Conservation (phyloP, 1,140 invertebrate species). For the Rhizoglyphus robini region DNA sequence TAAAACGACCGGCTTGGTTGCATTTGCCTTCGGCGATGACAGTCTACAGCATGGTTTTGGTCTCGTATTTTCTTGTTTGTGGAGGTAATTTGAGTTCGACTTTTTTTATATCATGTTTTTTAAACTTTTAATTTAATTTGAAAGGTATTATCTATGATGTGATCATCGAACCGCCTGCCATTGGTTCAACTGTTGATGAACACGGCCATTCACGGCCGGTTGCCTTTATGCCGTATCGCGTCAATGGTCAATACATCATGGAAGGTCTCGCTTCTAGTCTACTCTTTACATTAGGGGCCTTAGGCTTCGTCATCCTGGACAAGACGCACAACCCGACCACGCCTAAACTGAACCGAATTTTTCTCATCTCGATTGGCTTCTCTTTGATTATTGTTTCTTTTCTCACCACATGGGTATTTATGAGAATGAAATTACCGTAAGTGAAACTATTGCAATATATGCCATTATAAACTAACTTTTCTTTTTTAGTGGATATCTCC, state of each 20-base stretch:
- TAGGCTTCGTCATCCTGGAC: constrained; percentile 93
- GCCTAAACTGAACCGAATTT: constrained; percentile 76
- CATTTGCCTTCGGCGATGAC: constrained; percentile 83
- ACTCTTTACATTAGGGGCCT: constrained; percentile 81
- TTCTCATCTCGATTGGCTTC: constrained; percentile 83
- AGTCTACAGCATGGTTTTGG: constrained; percentile 71
- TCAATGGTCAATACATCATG: constrained; percentile 98
- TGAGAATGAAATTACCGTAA: constrained; percentile 94
- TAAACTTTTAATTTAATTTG: constrained; percentile 6
- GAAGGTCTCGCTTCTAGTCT: constrained; percentile 94
- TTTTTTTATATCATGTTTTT: background rate
- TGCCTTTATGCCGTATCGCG: constrained; percentile 94
- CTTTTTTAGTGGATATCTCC: constrained; percentile 22
- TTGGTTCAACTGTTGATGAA: constrained; percentile 92
- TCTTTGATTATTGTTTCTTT: constrained; percentile 85
- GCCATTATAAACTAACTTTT: background rate
- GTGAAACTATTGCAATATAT: constrained; percentile 27
- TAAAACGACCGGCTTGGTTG: constrained; percentile 80
- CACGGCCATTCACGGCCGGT: constrained; percentile 85
- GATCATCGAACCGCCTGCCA: constrained; percentile 92
- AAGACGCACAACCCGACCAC: constrained; percentile 79
- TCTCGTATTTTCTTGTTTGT: constrained; percentile 94
- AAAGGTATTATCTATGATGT: constrained; percentile 95
- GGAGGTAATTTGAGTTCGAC: constrained; percentile 56
- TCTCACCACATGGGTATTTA: constrained; percentile 93